Evolutionary conservation across 2,113 vertebrate genomes (phyloP).

Genomic region (Odontophorus gujanensis): DNA sequence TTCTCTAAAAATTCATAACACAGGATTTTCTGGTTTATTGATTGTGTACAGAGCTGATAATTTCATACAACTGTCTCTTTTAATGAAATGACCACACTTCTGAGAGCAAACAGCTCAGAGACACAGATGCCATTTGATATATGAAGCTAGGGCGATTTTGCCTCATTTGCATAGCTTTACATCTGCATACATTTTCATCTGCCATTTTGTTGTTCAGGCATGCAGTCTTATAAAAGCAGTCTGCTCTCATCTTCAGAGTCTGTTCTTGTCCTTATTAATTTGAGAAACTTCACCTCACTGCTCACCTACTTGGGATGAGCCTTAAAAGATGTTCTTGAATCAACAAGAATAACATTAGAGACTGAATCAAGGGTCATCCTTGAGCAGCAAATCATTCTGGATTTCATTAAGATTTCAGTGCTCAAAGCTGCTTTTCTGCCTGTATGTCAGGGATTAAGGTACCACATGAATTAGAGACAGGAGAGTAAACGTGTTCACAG

Average conservation of each 20-base stretch:
- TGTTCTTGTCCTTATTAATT: background rate
- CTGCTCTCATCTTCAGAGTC: background rate
- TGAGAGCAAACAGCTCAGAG: background rate
- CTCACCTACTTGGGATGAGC: background rate
- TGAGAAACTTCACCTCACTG: background rate
- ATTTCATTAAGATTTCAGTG: background rate
- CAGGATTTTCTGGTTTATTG: background rate
- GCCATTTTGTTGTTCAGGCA: constrained; percentile 25
- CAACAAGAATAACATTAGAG: background rate
- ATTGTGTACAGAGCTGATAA: background rate
- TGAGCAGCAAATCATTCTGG: background rate
- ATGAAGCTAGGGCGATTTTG: constrained; percentile 5
- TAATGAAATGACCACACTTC: background rate
- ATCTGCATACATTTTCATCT: constrained; percentile 46
- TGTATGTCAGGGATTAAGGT: background rate
- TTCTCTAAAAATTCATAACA: background rate
- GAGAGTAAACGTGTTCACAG: background rate
- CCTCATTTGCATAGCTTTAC: constrained; percentile 36
- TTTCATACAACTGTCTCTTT: background rate
- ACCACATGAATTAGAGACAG: background rate
- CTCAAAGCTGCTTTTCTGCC: background rate
- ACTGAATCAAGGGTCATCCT: background rate
- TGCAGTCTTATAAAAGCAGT: background rate
- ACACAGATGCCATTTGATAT: background rate
- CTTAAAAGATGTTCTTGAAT: background rate